Evolutionary conservation across 2,113 vertebrate species (phyloP), one percentile per base, ranked within the genome.

Genomic region (Sceloporus tristichus): DNA sequence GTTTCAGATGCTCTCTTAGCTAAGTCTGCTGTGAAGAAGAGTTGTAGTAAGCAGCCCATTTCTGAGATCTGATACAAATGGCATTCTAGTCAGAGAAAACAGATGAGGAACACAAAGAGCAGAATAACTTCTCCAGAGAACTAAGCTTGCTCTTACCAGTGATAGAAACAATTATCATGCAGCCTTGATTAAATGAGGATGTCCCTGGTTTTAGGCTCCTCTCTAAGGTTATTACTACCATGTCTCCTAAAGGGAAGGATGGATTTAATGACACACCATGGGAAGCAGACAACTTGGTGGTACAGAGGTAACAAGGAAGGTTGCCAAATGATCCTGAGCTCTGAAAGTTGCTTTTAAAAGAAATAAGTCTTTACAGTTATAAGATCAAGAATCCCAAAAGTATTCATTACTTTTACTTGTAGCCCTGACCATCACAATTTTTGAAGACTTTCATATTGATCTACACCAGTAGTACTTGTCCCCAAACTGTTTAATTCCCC

Each of bases 51-150:
- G 29, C 23, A 6, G 93, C 82, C 79, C 21, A 70, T 76, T 93
- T 91, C 84, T 89, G 42, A 94, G 1, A 1, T 42, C 48, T 76
- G 62, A 77, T 40, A 68, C 1, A 65, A 65, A 82, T 75, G 56
- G 27, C 23, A n/a, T 70, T 14, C 71, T 74, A 90, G 23, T 89
- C 48, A 11, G 85, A 93, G 85, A 94, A 94, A 90, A 86, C 62
- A 84, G 68, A 86, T 85, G 40, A 65, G 77, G 73, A 53, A 82
- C 80, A 62, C 4, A 18, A 75, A 62, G 13, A 21, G 54, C 56
- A 34, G 86, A 84, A 65, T 0, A 3, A 78, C 5, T 77, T 87
- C 25, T 48, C 54, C 27, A 2, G 10, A 74, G 16, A 56, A 25
- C 53, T 0, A 9, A 62, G 40, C 38, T 82, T 76, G 81, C 56